Conservation (phyloP, 2,113 vertebrate genomes). For the Egretta garzetta region DNA sequence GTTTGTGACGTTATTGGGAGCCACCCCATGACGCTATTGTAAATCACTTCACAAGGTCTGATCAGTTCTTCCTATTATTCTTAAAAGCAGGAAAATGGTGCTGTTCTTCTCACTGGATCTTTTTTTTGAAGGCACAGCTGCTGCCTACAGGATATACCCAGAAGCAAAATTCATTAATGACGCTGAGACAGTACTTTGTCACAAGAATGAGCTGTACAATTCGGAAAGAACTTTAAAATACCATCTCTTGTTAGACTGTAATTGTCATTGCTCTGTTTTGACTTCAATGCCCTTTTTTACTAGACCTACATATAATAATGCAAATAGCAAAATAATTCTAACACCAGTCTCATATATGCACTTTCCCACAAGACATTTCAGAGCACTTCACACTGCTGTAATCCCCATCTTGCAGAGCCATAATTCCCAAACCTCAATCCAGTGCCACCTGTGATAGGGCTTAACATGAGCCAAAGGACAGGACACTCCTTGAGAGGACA, state of each 20-base stretch:
- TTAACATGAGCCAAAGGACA: not conserved
- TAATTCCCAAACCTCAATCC: not conserved
- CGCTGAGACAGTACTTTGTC: not conserved
- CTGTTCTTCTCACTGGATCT: not conserved
- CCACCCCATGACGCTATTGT: not conserved
- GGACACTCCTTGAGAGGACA: not conserved
- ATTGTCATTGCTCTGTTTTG: not conserved
- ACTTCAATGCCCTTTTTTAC: not conserved
- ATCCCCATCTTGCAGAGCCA: not conserved
- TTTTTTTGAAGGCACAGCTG: conserved; percentile 8
- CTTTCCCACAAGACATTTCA: not conserved
- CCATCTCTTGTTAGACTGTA: not conserved
- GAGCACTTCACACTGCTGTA: not conserved
- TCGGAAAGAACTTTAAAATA: not conserved
- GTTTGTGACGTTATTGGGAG: not conserved
- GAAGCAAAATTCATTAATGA: conserved; percentile 21
- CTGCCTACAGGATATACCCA: conserved; percentile 4
- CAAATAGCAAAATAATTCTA: not conserved
- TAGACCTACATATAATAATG: not conserved
- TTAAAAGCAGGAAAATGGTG: not conserved
- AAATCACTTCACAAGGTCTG: not conserved
- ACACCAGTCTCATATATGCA: fast-evolving
- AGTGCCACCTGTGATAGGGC: not conserved
- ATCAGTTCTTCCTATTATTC: not conserved
- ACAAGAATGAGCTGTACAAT: not conserved